A percentile compares a stretch with the other conserved stretches of the same genome.
These are phyloP conservation scores for Patella ulyssiponensis DNA, from an alignment of 2,888 invertebrate genomes.

Conservation along the genomic window DNA sequence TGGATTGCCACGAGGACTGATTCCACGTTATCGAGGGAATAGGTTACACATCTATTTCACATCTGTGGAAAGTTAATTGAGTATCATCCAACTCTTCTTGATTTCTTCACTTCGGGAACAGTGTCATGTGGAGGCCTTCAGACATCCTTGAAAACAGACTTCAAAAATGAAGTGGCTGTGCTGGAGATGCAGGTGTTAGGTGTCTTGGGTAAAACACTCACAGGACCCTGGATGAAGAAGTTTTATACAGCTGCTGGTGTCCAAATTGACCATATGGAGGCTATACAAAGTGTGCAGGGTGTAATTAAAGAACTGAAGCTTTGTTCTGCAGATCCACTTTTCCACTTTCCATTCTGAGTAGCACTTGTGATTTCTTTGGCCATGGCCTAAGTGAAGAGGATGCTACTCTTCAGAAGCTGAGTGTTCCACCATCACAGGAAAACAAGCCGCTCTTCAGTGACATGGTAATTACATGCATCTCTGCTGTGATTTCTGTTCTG, in stretches of 20 bases:
- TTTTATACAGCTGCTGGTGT: conserved; percentile 30
- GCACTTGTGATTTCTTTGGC: conserved; percentile 16
- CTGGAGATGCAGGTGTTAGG: conserved; percentile 35
- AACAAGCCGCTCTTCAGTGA: not conserved
- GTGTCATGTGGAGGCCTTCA: conserved; percentile 33
- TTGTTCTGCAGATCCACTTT: conserved; percentile 9
- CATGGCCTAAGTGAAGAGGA: not conserved
- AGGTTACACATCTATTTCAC: conserved; percentile 39
- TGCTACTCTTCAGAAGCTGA: not conserved
- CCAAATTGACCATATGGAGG: conserved; percentile 15
- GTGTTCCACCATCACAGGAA: not conserved
- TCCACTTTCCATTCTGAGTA: not conserved
- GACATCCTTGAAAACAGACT: too few species aligned
- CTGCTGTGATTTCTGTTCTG: conserved; percentile 20
- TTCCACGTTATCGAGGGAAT: conserved; percentile 39
- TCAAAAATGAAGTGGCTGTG: conserved; percentile 19
- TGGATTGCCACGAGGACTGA: conserved; percentile 26
- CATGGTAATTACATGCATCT: conserved; percentile 16
- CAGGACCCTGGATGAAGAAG: conserved; percentile 31
- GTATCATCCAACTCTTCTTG: conserved; percentile 18
- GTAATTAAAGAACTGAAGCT: conserved; percentile 14
- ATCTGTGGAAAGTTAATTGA: conserved; percentile 26
- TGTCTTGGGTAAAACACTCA: conserved; percentile 24
- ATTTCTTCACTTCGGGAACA: conserved; percentile 22
- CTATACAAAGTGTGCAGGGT: conserved; percentile 15